Conservation (phyloP, 2,888 invertebrate species). For the Cactoblastis cactorum region DNA sequence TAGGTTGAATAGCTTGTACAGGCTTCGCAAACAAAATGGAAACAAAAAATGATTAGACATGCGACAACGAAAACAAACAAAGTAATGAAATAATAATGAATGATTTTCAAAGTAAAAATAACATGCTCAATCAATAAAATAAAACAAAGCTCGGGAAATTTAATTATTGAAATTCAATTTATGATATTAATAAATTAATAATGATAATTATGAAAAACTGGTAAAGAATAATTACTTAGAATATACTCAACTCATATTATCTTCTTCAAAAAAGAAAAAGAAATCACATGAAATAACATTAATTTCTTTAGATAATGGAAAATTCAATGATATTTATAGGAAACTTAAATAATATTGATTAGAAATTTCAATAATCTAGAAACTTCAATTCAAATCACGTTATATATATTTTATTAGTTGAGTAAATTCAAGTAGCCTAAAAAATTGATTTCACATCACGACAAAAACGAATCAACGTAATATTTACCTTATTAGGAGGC, state of each 20-base stretch:
- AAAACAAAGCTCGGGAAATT: too few species aligned
- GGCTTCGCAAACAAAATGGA: conserved; percentile 70
- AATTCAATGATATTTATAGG: too few species aligned
- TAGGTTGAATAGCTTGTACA: conserved; percentile 75
- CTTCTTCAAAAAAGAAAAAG: too few species aligned
- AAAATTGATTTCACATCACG: not conserved
- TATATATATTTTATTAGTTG: not conserved
- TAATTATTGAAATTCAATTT: too few species aligned
- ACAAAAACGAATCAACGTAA: not conserved
- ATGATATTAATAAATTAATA: too few species aligned
- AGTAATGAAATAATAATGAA: conserved; percentile 37
- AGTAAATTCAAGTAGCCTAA: not conserved
- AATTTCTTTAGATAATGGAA: too few species aligned
- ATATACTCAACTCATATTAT: too few species aligned
- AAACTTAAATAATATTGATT: too few species aligned
- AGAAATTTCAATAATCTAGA: too few species aligned
- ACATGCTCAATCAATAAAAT: not conserved
- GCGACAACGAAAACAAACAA: conserved; percentile 33
- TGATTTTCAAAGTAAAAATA: conserved; percentile 9
- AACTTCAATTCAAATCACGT: not conserved
- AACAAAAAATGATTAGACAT: conserved; percentile 43
- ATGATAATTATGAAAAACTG: too few species aligned
- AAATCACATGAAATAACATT: too few species aligned
- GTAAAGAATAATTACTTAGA: too few species aligned
- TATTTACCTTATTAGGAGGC: conserved; percentile 93